phyloP scores from a whole-genome alignment of 2,888 invertebrate genomes.

The Synergus umbraculus region DNA sequence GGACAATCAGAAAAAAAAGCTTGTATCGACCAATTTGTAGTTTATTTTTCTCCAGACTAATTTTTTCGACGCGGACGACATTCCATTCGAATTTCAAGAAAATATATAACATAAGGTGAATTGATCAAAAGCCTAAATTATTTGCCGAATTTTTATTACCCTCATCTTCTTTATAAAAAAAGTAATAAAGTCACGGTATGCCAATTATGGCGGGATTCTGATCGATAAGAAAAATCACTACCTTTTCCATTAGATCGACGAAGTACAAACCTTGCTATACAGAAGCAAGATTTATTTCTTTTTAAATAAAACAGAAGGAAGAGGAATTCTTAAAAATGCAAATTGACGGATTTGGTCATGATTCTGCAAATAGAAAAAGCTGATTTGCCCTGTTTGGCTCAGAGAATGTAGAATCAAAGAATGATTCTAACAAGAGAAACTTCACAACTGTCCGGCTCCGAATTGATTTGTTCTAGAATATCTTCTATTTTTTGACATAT shows the following conservation, averaged over 20 bases:
- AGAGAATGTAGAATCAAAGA: slow-evolving; percentile 26
- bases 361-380: slow-evolving; percentile 36
- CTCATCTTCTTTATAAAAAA: neutral
- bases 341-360: slow-evolving; percentile 36
- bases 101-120: neutral
- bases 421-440: slow-evolving; percentile 1
- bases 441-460: neutral
- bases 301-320: neutral
- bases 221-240: neutral
- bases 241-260: slow-evolving; percentile 18
- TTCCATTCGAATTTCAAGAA: slow-evolving; percentile 9
- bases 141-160: neutral
- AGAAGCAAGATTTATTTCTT: slow-evolving; percentile 17
- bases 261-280: neutral
- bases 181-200: neutral
- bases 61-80: slow-evolving; percentile 17
- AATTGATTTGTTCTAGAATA: neutral
- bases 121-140: neutral
- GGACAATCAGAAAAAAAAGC: neutral
- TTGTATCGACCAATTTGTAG: slow-evolving; percentile 19
- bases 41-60: slow-evolving; percentile 2
- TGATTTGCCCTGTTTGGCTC: slow-evolving; percentile 20
- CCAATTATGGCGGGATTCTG: neutral
- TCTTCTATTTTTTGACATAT: neutral
- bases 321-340: slow-evolving; percentile 26